These are phyloP conservation scores for Cosmia trapezina DNA, from an alignment of 2,888 invertebrate genomes.

Conservation along the genomic window DNA sequence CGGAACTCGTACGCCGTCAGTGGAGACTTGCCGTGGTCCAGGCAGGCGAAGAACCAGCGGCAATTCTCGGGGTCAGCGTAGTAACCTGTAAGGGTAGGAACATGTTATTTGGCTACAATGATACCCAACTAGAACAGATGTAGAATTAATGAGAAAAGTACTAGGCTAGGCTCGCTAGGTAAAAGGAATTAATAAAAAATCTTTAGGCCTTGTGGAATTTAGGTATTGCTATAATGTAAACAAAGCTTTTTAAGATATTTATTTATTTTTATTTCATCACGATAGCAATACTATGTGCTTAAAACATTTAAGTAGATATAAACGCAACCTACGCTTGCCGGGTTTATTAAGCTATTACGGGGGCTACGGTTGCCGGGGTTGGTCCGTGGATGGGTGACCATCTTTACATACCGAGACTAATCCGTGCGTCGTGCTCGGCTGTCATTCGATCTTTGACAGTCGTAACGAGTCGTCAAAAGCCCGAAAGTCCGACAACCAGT, in stretches of 20 bases:
- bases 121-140: background rate
- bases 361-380: too few relatives aligned
- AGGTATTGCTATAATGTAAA: background rate
- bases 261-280: background rate
- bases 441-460: too few relatives aligned
- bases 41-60: conserved; percentile 95
- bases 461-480: too few relatives aligned
- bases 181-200: background rate
- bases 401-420: too few relatives aligned
- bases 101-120: background rate
- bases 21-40: conserved; percentile 92
- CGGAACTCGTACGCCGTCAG: conserved; percentile 94
- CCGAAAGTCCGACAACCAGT: too few relatives aligned
- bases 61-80: conserved; percentile 95
- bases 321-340: too few relatives aligned
- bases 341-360: too few relatives aligned
- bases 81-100: conserved; percentile 89
- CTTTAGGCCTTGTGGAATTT: too few relatives aligned
- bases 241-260: background rate
- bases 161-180: background rate
- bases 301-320: too few relatives aligned
- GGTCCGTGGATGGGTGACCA: too few relatives aligned
- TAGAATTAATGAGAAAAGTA: background rate
- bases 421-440: too few relatives aligned
- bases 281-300: too few relatives aligned